Evolutionary conservation across 2,797 vertebrate species (phyloP), one percentile per base, ranked within the genome.

Genomic region (Spea hammondii): DNA sequence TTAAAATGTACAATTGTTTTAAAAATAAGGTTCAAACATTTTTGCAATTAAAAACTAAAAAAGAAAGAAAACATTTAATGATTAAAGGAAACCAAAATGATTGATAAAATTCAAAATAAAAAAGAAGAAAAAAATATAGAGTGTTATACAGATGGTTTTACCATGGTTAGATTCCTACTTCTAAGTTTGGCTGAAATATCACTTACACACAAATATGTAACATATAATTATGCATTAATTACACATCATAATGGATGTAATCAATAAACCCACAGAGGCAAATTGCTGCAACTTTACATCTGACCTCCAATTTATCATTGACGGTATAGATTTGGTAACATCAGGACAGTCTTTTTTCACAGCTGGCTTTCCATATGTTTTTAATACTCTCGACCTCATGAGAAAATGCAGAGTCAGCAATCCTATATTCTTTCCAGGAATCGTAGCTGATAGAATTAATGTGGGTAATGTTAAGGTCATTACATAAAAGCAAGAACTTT

Each of bases 351-450:
- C 17, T 10, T 14, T 62, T 11, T 17, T 17, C 65, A 55, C 80
- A 82, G 80, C 70, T 82, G 75, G n/a, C 45, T 53, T 55, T 32
- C 65, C 74, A 78, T 77, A 60, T 82, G 70, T 71, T 82, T 78
- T 64, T 64, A 69, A 78, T 81, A 68, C 60, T 65, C 32, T 32
- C n/a, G 7, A 47, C 51, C 51, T 77, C 74, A 70, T 65, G 64
- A 73, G 44, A 64, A 64, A 48, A 5, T 74, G 80, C 75, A 55
- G 12, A 57, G 54, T 82, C 70, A 77, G 74, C 74, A 74, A 55
- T 57, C 70, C 72, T 48, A 53, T 45, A 74, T 77, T 82, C 65
- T 82, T 82, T 82, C 79, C 79, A 82, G 74, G 74, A 82, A 82
- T 70, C 45, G 5, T 51, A 75, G 14, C 49, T 62, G 69, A 73